Conservation (phyloP, 2,888 invertebrate genomes). For the Caenorhabditis doughertyi region DNA sequence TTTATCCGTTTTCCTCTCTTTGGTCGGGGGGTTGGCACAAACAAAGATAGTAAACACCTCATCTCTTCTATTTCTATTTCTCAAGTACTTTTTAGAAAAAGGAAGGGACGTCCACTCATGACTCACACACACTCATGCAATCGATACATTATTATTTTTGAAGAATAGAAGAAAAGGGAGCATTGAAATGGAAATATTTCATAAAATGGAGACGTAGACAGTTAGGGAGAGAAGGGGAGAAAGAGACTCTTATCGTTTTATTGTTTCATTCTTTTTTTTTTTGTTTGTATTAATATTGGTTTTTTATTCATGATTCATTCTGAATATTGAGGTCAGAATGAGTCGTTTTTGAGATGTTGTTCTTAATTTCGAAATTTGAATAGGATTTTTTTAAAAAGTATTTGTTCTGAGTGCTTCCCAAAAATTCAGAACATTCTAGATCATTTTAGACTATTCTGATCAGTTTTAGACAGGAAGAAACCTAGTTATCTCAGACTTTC, state of each 20-base stretch:
- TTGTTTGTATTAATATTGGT: no score
- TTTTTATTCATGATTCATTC: background rate
- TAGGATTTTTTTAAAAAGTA: no score
- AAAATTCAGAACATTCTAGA: no score
- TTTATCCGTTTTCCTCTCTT: conserved; percentile 25
- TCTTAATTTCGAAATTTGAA: no score
- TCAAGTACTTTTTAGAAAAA: conserved; percentile 55
- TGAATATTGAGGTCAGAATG: no score
- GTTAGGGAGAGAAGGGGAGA: background rate
- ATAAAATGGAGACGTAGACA: conserved; percentile 23
- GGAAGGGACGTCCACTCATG: conserved; percentile 17
- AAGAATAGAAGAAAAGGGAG: background rate
- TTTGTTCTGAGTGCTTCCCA: no score
- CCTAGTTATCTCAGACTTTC: no score
- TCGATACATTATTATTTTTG: conserved; percentile 38
- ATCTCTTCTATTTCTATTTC: conserved; percentile 14
- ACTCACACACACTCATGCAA: conserved; percentile 13
- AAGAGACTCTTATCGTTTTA: background rate
- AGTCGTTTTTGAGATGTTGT: no score
- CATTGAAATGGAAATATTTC: background rate
- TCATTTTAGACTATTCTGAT: no score
- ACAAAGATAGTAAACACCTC: conserved; percentile 59
- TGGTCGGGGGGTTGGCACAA: conserved; percentile 11
- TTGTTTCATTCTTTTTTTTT: background rate
- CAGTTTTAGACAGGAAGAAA: no score